Evolutionary conservation across 2,113 vertebrate species (phyloP), one percentile per base, ranked within the genome.

Genomic region (Salvelinus fontinalis): DNA sequence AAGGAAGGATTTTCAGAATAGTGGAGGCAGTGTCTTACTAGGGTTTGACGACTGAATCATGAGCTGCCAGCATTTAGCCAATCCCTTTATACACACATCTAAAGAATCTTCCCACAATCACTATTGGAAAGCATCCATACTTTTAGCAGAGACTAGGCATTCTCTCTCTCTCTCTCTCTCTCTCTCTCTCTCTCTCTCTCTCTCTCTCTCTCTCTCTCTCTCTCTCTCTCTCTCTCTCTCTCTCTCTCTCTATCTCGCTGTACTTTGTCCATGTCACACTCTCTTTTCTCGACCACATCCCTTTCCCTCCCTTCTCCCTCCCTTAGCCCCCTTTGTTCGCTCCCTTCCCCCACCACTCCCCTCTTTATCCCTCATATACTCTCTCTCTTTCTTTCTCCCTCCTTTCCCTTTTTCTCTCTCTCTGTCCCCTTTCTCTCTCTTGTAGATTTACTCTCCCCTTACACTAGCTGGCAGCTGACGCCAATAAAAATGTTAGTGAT

Each of bases 401-500:
- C 54, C 13, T 62, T 31, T 22, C 16, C 4, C 76, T 68, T 51
- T 59, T 44, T 64, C 24, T 70, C 68, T 49, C 14, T 64, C 31
- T 74, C n/a, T 34, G 34, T 34, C 49, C 12, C 7, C 27, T 24
- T 26, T 4, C 24, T 64, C 77, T 67, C 48, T n/a, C 9, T 9
- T 22, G 64, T 44, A 31, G 14, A 11, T 20, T 24, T 31, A 20
- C 67, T 26, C 5, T 76, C 70, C 73, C 26, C 67, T 48, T 24
- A 29, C 12, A 5, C 22, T 54, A 5, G 24, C 26, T 59, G 34
- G 86, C 65, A 85, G 84, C 73, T 88, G 87, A 82, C 60, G 75
- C 87, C 90, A 92, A 75, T 83, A 90, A 88, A 86, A 92, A 86
- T 87, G 72, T 24, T 87, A 87, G 81, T 75, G 79, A 85, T 83